Base-by-base conservation (phyloP, 2,888 invertebrate genomes). In the Deladenus siricidicola region DNA sequence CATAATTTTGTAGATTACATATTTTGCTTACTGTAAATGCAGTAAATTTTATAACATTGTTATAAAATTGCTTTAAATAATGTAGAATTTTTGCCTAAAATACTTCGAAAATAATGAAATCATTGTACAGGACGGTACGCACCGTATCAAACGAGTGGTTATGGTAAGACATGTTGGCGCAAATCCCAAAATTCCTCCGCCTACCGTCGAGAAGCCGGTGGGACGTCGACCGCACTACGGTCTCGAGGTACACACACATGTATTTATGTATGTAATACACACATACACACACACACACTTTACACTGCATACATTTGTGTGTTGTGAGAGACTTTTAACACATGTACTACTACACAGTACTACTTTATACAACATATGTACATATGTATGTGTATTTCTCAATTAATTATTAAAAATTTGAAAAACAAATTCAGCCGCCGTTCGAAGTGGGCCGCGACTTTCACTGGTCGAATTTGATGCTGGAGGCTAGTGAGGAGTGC, bases 381-480 rank as follows among this genome's bases (percentile, higher is more conserved):
- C n/a, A n/a, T n/a, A n/a, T n/a, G n/a, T n/a, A n/a, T n/a, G n/a
- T n/a, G n/a, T n/a, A n/a, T n/a, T n/a, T n/a, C n/a, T n/a, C n/a
- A n/a, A n/a, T n/a, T n/a, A 42, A 42, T 42, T 42, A 14, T 42
- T 42, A 42, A 42, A n/a, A 17, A 45, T 45, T 1, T 45, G 24
- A 45, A 17, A 52, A 52, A n/a, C 14, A 56, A 57, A 21, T 58
- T 26, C 44, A 59, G 59, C 19, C 45, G n/a, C 58, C 58, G 10
- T 58, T 58, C 19, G 21, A 34, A 3, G 17, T 21, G n/a, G 58
- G 42, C 4, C 23, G 58, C 10, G 58, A 58, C 26, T 39, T 56
- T 2, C 34, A 58, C 34, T 58, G 58, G 58, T 58, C 58, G 21
- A 39, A 58, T 19, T 53, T 58, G 28, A 58, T 58, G 56, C 19